Percentiles rank a stretch among this genome's conserved stretches.
These are phyloP conservation scores for Pteronotus mesoamericanus DNA, from an alignment of 2,797 vertebrate genomes.

Conservation along the genomic window DNA sequence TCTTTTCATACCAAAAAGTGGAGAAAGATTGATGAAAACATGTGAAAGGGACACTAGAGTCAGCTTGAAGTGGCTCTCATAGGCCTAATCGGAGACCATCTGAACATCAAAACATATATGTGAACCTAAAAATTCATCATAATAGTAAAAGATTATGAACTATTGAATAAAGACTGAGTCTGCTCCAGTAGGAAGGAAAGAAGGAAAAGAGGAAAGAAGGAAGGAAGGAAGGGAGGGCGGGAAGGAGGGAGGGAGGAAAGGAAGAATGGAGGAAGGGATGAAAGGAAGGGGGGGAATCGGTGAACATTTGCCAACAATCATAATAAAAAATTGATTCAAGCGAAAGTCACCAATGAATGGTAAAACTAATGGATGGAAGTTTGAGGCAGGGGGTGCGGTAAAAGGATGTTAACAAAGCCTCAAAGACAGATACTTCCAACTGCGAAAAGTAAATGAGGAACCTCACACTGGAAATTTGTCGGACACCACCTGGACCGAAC, in stretches of 20 bases:
- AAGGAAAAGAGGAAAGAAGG: no score
- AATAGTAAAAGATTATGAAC: neutral
- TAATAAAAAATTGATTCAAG: neutral
- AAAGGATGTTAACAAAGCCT: neutral
- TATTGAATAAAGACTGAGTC: neutral
- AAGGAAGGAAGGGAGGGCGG: no score
- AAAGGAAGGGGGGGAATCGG: neutral
- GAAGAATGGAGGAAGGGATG: no score
- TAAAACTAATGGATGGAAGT: neutral
- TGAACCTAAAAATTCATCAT: neutral
- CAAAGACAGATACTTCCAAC: neutral
- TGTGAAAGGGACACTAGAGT: neutral
- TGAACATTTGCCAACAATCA: neutral
- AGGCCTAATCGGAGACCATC: neutral
- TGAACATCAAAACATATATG: neutral
- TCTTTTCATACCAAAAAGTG: neutral
- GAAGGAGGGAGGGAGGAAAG: no score
- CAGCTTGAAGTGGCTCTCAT: neutral
- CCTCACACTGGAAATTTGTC: neutral
- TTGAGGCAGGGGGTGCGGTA: neutral
- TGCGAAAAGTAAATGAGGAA: neutral
- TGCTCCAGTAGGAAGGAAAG: neutral
- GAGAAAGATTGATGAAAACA: neutral
- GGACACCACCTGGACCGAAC: neutral
- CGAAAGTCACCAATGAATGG: neutral